Evolutionary conservation across 2,888 invertebrate genomes (phyloP).

Genomic region (Philereme vetulata): DNA sequence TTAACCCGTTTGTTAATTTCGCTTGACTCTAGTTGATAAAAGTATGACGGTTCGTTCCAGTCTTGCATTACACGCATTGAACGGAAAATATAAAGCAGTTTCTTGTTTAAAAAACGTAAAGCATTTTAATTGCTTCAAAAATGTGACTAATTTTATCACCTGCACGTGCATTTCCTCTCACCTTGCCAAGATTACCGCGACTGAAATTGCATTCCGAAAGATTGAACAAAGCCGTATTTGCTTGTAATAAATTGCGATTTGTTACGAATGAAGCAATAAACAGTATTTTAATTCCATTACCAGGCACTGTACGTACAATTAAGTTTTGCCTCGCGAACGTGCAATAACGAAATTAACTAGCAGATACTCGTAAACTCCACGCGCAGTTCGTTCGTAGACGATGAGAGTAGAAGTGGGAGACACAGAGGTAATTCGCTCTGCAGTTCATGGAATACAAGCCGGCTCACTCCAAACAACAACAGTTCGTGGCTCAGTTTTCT

Average conservation of each 20-base stretch:
- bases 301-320: constrained; percentile 44
- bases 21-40: constrained; percentile 15
- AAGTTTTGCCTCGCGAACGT: constrained; percentile 50
- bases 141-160: constrained; percentile 24
- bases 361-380: constrained; percentile 57
- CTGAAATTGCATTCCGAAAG: constrained; percentile 23
- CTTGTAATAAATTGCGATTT: constrained; percentile 40
- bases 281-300: constrained; percentile 51
- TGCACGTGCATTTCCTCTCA: constrained; percentile 28
- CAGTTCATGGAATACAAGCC: constrained; percentile 10
- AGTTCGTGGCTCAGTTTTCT: neutral
- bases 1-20: constrained; percentile 25
- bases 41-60: constrained; percentile 15
- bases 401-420: constrained; percentile 27
- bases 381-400: constrained; percentile 55
- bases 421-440: constrained; percentile 11
- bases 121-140: constrained; percentile 23
- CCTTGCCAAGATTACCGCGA: constrained; percentile 25
- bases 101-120: constrained; percentile 16
- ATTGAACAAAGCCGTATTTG: constrained; percentile 24
- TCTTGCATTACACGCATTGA: constrained; percentile 6
- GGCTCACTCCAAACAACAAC: constrained; percentile 9
- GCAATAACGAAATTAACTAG: constrained; percentile 61
- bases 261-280: constrained; percentile 47
- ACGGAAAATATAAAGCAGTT: constrained; percentile 5